These are phyloP conservation scores for Graptemys geographica DNA, from an alignment of 2,797 vertebrate genomes.

Conservation along the genomic window DNA sequence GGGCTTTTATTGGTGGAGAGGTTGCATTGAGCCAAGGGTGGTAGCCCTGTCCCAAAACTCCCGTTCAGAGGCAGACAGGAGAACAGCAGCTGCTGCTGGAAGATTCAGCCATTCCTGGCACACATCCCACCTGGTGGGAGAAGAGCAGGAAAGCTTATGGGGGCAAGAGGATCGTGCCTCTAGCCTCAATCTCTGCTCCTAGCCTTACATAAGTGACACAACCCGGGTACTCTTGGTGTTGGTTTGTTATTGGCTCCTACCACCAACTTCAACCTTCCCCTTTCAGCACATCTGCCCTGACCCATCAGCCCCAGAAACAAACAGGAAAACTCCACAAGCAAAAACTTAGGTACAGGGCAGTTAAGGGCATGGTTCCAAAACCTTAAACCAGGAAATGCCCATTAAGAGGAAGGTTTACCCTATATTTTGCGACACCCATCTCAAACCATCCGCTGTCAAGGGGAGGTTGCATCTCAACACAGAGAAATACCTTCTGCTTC, in stretches of 20 bases:
- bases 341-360: not conserved
- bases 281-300: not conserved
- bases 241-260: not conserved
- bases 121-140: accelerated
- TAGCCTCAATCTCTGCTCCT: not conserved
- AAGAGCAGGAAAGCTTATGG: not conserved
- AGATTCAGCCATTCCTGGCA: not conserved
- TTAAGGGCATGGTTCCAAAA: not conserved
- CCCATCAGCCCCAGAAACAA: not conserved
- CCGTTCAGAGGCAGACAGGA: accelerated
- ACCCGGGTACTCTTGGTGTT: not conserved
- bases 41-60: too few species aligned
- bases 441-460: not conserved
- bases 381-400: not conserved
- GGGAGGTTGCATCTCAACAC: not conserved
- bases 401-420: not conserved
- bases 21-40: not conserved
- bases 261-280: not conserved
- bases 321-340: not conserved
- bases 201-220: accelerated
- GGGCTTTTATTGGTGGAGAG: not conserved
- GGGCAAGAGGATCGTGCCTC: not conserved
- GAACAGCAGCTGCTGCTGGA: not conserved
- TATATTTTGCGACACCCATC: not conserved
- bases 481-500: not conserved